Percentiles rank a stretch among this genome's conserved stretches.
Evolutionary conservation across 2,888 invertebrate species (phyloP).

Genomic region (Lycia hirtaria): DNA sequence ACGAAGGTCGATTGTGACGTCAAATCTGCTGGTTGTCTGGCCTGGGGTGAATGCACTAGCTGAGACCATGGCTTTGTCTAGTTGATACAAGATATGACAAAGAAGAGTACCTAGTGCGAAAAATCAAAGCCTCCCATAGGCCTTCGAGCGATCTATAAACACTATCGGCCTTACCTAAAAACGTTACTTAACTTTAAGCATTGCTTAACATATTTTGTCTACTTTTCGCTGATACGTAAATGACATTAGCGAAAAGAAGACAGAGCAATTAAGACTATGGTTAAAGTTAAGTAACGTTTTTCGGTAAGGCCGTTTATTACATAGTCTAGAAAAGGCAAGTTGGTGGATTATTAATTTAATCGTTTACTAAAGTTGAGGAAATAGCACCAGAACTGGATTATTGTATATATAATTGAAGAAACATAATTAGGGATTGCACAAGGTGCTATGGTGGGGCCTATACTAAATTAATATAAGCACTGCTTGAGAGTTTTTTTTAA

Average conservation of each 20-base stretch:
- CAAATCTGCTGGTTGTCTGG: slow-evolving; percentile 8
- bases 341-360: too few relatives aligned
- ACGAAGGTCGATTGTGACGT: slow-evolving; percentile 32
- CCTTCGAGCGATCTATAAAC: neutral
- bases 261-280: too few relatives aligned
- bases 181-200: too few relatives aligned
- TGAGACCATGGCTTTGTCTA: neutral
- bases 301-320: too few relatives aligned
- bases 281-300: too few relatives aligned
- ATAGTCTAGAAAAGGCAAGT: too few relatives aligned
- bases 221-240: too few relatives aligned
- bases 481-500: neutral
- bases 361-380: too few relatives aligned
- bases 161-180: neutral
- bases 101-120: neutral
- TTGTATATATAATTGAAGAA: neutral
- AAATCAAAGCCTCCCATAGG: neutral
- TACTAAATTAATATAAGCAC: neutral
- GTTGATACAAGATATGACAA: too few relatives aligned
- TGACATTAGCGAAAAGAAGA: too few relatives aligned
- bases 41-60: slow-evolving; percentile 5
- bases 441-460: neutral
- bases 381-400: too few relatives aligned
- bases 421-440: neutral
- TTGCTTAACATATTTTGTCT: too few relatives aligned